Evolutionary conservation across 2,888 invertebrate species (phyloP).

Genomic region (Stenodema calcarata): DNA sequence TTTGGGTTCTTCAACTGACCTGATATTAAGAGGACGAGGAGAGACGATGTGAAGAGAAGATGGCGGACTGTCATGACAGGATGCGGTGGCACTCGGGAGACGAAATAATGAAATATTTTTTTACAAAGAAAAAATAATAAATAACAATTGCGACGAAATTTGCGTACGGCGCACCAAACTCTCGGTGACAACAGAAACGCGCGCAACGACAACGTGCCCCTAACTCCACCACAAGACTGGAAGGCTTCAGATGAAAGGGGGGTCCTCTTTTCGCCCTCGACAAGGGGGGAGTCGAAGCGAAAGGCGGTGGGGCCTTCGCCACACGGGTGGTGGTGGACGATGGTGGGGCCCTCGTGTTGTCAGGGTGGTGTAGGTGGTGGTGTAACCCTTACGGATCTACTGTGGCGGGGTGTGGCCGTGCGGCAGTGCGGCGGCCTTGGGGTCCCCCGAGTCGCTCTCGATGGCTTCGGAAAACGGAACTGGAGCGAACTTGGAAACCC

Average conservation of each 20-base stretch:
- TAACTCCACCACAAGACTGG: constrained; percentile 48
- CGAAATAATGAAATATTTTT: too few relatives aligned
- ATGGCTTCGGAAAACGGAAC: neutral
- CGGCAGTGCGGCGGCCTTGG: constrained; percentile 44
- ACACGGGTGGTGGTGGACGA: neutral
- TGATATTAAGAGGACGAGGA: constrained; percentile 45
- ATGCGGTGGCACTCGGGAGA: constrained; percentile 28
- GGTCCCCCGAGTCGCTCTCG: neutral
- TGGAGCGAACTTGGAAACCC: neutral
- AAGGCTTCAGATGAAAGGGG: neutral
- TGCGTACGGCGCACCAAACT: constrained; percentile 41
- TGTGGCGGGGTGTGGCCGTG: too few relatives aligned
- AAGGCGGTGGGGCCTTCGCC: neutral
- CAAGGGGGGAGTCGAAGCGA: neutral
- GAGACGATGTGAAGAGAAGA: constrained; percentile 12
- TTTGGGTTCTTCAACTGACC: too few relatives aligned
- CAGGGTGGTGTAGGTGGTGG: constrained; percentile 29
- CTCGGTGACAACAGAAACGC: neutral
- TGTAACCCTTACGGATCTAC: constrained; percentile 36
- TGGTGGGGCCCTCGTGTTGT: neutral
- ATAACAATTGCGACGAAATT: neutral
- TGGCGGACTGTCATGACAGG: constrained; percentile 39
- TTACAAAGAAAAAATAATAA: neutral
- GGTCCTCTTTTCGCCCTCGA: neutral
- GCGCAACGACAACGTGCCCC: constrained; percentile 30